These are phyloP conservation scores for Mesitornis unicolor DNA, from an alignment of 2,113 vertebrate species.

Conservation along the genomic window DNA sequence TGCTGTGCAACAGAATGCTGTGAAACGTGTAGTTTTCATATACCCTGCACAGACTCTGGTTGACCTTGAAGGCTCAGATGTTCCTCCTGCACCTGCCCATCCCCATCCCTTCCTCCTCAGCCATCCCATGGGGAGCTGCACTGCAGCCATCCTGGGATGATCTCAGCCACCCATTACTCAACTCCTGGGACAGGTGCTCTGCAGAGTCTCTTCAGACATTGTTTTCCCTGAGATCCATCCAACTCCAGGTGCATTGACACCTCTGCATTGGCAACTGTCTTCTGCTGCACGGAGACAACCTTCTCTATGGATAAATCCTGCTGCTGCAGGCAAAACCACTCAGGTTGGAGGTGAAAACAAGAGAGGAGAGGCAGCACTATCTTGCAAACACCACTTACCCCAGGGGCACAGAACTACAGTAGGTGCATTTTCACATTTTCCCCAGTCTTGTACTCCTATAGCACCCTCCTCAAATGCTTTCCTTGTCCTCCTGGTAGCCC, in stretches of 20 bases:
- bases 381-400: background rate
- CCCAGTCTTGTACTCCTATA: background rate
- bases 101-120: background rate
- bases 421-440: background rate
- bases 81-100: background rate
- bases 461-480: background rate
- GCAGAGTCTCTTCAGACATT: background rate
- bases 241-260: background rate
- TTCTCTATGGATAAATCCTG: background rate
- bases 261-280: background rate
- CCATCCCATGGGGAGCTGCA: background rate
- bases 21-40: background rate
- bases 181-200: background rate
- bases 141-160: background rate
- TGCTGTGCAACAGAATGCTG: background rate
- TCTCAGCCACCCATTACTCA: background rate
- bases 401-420: background rate
- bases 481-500: background rate
- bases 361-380: background rate
- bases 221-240: background rate
- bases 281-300: too few relatives aligned
- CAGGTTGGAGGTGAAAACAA: background rate
- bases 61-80: background rate
- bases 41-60: background rate
- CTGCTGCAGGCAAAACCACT: background rate